Conservation (phyloP, 2,113 vertebrate genomes). For the Muscicapa adusta region DNA sequence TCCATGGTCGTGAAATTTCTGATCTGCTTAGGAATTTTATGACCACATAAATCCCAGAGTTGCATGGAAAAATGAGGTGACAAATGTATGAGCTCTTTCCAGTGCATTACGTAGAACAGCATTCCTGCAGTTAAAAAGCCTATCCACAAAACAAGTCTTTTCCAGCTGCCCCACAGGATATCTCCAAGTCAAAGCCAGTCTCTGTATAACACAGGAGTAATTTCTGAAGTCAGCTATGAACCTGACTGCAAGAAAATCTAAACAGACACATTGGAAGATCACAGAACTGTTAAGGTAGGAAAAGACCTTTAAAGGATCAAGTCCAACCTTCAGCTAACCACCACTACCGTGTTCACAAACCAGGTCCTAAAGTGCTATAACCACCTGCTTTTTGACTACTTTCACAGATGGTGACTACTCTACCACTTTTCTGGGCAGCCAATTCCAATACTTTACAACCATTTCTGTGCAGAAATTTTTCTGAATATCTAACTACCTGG, state of each 20-base stretch:
- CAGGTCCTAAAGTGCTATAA: background rate
- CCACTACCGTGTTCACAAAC: background rate
- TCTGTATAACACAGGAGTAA: background rate
- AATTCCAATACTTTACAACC: background rate
- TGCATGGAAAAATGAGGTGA: background rate
- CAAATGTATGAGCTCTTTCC: background rate
- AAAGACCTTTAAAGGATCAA: background rate
- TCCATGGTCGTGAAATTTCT: background rate
- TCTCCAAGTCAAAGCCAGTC: background rate
- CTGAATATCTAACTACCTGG: background rate
- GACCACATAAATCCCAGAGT: background rate
- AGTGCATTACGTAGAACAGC: rapidly evolving
- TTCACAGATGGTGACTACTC: rapidly evolving
- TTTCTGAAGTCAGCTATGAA: background rate
- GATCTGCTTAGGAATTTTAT: background rate
- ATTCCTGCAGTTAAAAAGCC: background rate
- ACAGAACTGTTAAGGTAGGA: background rate
- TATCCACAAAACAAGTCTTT: background rate
- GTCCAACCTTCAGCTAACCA: background rate
- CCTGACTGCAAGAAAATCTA: background rate
- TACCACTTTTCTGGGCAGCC: background rate
- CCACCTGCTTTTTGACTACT: background rate
- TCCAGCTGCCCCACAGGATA: background rate
- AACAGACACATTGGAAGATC: background rate
- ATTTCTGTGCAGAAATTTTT: background rate